Conservation (phyloP, 2,797 vertebrate species). For the Pogoniulus pusillus region DNA sequence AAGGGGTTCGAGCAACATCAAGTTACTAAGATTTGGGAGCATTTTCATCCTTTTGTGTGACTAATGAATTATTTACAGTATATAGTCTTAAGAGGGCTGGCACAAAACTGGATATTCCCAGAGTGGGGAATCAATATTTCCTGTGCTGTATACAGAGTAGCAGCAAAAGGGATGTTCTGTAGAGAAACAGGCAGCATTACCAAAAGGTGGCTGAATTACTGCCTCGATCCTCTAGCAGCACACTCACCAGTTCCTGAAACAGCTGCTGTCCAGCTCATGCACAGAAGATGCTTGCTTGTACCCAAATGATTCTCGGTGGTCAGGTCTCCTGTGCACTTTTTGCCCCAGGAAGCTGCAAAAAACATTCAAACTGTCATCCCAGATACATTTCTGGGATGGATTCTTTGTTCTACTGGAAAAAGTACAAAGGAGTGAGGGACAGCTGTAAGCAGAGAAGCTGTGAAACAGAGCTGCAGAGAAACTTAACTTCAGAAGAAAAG, state of each 20-base stretch:
- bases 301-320: background rate
- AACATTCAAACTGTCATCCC: background rate
- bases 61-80: conserved; percentile 38
- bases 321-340: background rate
- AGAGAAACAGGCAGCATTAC: background rate
- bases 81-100: background rate
- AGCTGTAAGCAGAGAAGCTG: background rate
- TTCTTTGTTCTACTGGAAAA: background rate
- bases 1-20: conserved; percentile 38
- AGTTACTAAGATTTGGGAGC: conserved; percentile 35
- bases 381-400: background rate
- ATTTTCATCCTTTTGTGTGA: background rate
- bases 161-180: background rate
- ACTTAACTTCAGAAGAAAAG: background rate
- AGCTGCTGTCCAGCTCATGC: background rate
- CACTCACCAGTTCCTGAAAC: background rate
- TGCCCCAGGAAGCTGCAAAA: background rate
- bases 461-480: background rate
- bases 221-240: background rate
- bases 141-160: background rate
- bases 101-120: background rate
- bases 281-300: background rate
- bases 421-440: background rate
- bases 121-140: background rate
- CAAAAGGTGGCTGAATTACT: background rate